Conservation (phyloP, 64 coral and sea anemone genomes). For the Astreopora myriophthalma region DNA sequence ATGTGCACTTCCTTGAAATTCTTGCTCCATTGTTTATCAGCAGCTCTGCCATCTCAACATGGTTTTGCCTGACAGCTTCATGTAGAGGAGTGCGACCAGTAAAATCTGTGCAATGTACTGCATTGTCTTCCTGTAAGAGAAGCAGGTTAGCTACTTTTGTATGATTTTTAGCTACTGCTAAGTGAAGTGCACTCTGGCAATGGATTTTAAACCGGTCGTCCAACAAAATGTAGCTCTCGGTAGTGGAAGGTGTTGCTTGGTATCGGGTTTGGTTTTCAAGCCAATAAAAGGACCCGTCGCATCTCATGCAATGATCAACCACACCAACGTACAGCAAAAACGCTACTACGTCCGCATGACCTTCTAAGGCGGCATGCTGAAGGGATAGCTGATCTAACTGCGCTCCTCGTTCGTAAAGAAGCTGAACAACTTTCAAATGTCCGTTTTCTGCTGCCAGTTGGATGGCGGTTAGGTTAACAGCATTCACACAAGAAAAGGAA, state of each 20-base stretch:
- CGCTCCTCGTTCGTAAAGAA: not conserved
- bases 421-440: slow-evolving; percentile 6
- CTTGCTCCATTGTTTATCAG: slow-evolving; percentile 6
- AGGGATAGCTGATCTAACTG: not conserved
- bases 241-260: not conserved
- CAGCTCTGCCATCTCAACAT: not conserved
- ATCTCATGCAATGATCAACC: not conserved
- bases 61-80: slow-evolving; percentile 28
- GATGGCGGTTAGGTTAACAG: slow-evolving; percentile 8
- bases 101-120: slow-evolving; percentile 8
- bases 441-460: slow-evolving; percentile 45
- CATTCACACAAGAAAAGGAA: not conserved
- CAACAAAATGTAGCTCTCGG: not conserved
- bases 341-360: not conserved
- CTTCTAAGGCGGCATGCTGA: slow-evolving; percentile 16
- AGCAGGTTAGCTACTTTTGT: not conserved
- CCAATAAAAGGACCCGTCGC: slow-evolving; percentile 54
- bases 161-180: slow-evolving; percentile 25
- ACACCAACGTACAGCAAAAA: not conserved
- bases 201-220: slow-evolving; percentile 9
- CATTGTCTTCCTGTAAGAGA: not conserved
- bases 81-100: slow-evolving; percentile 44
- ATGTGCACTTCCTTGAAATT: not conserved
- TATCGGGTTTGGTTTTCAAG: not conserved
- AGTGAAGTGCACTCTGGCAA: slow-evolving; percentile 49